Conservation (phyloP, 2,113 vertebrate genomes). For the Dipodomys merriami region DNA sequence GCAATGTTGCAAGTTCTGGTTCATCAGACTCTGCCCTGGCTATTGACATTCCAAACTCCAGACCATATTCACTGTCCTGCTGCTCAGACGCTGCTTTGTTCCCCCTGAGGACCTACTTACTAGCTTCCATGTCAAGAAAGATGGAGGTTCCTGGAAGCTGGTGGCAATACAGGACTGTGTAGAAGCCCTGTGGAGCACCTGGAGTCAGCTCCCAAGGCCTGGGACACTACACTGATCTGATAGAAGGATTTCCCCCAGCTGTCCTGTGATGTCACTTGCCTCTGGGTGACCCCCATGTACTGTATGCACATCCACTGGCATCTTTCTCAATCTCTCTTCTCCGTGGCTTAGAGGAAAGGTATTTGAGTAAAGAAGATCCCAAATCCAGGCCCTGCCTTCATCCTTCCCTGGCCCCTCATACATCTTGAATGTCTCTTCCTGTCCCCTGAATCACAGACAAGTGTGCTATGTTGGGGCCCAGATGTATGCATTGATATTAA, state of each 20-base stretch:
- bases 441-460: neutral
- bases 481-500: constrained; percentile 86
- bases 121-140: neutral
- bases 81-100: neutral
- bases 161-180: neutral
- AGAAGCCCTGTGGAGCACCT: neutral
- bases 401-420: neutral
- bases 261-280: neutral
- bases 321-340: neutral
- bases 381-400: neutral
- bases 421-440: neutral
- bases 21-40: neutral
- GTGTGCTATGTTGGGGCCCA: constrained; percentile 79
- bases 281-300: neutral
- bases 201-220: neutral
- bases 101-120: neutral
- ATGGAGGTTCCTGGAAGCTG: neutral
- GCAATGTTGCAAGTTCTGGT: neutral
- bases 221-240: neutral
- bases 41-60: neutral
- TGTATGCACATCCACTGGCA: neutral
- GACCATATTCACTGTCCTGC: neutral
- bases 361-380: neutral
- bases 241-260: neutral
- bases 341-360: neutral